Evolutionary conservation across 2,113 vertebrate genomes (phyloP), one percentile per base, ranked within the genome.

Genomic region (Leptocoma aspasia): DNA sequence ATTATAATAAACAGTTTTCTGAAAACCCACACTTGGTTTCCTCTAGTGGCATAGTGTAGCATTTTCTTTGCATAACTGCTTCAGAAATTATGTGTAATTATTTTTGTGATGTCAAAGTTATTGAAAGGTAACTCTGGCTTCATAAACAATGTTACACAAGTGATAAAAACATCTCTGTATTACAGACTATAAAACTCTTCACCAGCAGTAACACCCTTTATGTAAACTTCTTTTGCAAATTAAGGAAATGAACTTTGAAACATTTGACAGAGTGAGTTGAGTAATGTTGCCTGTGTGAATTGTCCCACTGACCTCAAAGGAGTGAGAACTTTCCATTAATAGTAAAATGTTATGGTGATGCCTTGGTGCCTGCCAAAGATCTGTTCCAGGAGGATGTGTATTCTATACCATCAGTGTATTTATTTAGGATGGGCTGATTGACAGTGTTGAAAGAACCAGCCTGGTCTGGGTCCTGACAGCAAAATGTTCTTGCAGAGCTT

Each of bases 401-500:
- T 73, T 88, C 78, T 69, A 1, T 49, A 15, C 20, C 44, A 49
- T 28, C 24, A 7, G 54, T 84, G 13, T 20, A 28, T 95, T 90
- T 60, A 9, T 70, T 56, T 37, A 45, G 30, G 69, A 54, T 65
- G 75, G 70, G 66, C n/a, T 24, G 9, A 31, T 15, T 75, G 56
- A 49, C 20, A 41, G 15, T 47, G 11, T 23, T 52, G 82, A 88
- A 91, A 82, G 57, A 69, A 49, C 27, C 60, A 65, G 52, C 9
- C 42, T 65, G 60, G 20, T 27, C 49, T 64, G 28, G 52, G 52
- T 95, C 79, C 49, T 63, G 71, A 95, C 27, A 31, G 12, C 68
- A 70, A 75, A 84, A 44, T 87, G 13, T 96, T 78, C 87, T 96
- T 95, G 57, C 90, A 99, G 99, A 97, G 75, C 79, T 98, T 98